These are phyloP conservation scores for Yoshiicerus persimilis DNA, from an alignment of 1,140 invertebrate species.

Conservation along the genomic window DNA sequence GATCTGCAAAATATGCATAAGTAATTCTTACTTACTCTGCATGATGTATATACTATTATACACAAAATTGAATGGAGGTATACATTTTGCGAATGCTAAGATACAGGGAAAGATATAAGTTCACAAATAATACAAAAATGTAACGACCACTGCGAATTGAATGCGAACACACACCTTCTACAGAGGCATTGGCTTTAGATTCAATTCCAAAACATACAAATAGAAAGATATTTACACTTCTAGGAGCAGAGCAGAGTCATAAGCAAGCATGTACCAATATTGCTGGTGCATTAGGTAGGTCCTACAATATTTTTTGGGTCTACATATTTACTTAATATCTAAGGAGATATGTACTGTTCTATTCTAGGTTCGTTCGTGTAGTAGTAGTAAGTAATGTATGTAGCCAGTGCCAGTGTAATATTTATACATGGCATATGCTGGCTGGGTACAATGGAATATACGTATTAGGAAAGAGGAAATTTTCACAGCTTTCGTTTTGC, in stretches of 20 bases:
- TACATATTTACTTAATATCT: too few species aligned
- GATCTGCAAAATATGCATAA: not conserved
- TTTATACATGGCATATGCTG: not conserved
- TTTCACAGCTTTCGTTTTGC: slow-evolving; percentile 2
- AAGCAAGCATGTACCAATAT: too few species aligned
- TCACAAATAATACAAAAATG: not conserved
- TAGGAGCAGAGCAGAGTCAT: too few species aligned
- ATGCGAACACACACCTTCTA: too few species aligned
- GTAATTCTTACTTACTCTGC: not conserved
- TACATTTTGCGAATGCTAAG: not conserved
- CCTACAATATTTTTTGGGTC: not conserved
- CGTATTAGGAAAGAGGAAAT: not conserved
- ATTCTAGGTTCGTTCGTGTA: not conserved
- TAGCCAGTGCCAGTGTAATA: not conserved
- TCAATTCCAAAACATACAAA: not conserved
- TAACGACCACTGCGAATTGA: not conserved
- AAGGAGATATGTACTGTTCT: not conserved
- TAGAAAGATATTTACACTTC: too few species aligned
- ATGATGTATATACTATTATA: not conserved
- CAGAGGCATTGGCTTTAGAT: not conserved
- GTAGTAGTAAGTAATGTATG: not conserved
- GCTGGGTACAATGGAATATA: not conserved
- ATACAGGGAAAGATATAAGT: not conserved
- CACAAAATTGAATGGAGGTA: not conserved
- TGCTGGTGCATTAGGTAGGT: too few species aligned